These are phyloP conservation scores for Epirrita christyi DNA, from an alignment of 2,888 invertebrate species.

Conservation along the genomic window DNA sequence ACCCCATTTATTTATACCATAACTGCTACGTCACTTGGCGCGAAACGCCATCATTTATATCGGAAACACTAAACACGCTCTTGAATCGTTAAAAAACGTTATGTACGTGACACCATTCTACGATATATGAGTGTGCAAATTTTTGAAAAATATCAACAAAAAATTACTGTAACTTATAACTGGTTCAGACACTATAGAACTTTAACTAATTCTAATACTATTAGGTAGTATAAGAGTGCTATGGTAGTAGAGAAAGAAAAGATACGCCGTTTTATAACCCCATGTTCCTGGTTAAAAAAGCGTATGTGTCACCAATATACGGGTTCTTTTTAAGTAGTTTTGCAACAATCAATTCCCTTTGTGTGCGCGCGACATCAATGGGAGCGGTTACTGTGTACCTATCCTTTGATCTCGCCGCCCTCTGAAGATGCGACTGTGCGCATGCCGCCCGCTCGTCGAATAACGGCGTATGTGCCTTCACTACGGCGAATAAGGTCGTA, in stretches of 20 bases:
- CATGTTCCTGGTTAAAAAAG: slow-evolving; percentile 42
- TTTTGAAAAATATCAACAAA: too few species aligned
- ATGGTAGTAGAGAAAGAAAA: too few species aligned
- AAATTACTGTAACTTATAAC: too few species aligned
- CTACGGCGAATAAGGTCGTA: slow-evolving; percentile 62
- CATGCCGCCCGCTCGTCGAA: slow-evolving; percentile 67
- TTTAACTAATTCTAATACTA: too few species aligned
- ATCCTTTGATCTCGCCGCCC: slow-evolving; percentile 84
- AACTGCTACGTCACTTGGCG: slow-evolving; percentile 30
- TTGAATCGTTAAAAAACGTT: slow-evolving; percentile 45
- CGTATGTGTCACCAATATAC: slow-evolving; percentile 75
- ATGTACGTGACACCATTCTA: not conserved
- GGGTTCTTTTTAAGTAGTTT: slow-evolving; percentile 62
- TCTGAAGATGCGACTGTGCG: slow-evolving; percentile 82
- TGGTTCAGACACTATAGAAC: too few species aligned
- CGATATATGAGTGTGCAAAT: too few species aligned
- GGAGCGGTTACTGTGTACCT: slow-evolving; percentile 82
- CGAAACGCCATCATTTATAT: slow-evolving; percentile 38
- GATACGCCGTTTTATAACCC: not conserved
- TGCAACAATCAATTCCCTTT: slow-evolving; percentile 85
- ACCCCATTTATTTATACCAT: slow-evolving; percentile 33
- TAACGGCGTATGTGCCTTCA: slow-evolving; percentile 64
- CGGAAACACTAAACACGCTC: slow-evolving; percentile 39
- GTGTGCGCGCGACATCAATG: slow-evolving; percentile 83
- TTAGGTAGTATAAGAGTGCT: too few species aligned